A percentile compares a stretch with the other conserved stretches of the same genome.
phyloP scores from a whole-genome alignment of 2,888 invertebrate species.

The Octonoba sinensis region DNA sequence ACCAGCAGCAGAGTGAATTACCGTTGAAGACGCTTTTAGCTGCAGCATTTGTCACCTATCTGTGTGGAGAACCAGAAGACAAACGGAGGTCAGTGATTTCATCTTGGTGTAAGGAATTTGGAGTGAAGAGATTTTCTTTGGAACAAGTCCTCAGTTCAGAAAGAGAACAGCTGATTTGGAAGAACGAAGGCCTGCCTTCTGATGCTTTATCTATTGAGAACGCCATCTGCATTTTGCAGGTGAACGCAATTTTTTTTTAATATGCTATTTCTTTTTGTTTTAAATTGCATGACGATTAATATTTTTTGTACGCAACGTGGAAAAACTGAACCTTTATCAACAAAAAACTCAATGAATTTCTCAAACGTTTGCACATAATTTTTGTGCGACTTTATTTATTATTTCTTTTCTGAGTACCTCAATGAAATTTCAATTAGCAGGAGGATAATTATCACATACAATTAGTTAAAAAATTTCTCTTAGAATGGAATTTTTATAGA shows the following conservation, averaged over 20 bases:
- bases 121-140: constrained; percentile 74
- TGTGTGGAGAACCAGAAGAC: constrained; percentile 80
- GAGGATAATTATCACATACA: too few relatives aligned
- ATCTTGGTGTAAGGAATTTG: constrained; percentile 72
- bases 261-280: not conserved
- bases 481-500: too few relatives aligned
- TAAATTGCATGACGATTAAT: not conserved
- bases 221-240: constrained; percentile 83
- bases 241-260: constrained; percentile 69
- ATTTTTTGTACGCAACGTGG: not conserved
- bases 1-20: constrained; percentile 77
- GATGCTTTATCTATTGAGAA: constrained; percentile 86
- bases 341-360: too few relatives aligned
- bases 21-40: constrained; percentile 80
- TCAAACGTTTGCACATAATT: not conserved
- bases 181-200: constrained; percentile 84
- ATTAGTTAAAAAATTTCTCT: too few relatives aligned
- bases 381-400: not conserved
- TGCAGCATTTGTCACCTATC: constrained; percentile 83
- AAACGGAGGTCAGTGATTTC: constrained; percentile 75
- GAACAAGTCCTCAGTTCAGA: constrained; percentile 78
- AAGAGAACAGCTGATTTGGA: constrained; percentile 86
- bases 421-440: too few relatives aligned
- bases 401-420: too few relatives aligned
- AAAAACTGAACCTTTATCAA: not conserved